Conservation (phyloP, 2,113 vertebrate genomes). For the Dicentrarchus labrax region DNA sequence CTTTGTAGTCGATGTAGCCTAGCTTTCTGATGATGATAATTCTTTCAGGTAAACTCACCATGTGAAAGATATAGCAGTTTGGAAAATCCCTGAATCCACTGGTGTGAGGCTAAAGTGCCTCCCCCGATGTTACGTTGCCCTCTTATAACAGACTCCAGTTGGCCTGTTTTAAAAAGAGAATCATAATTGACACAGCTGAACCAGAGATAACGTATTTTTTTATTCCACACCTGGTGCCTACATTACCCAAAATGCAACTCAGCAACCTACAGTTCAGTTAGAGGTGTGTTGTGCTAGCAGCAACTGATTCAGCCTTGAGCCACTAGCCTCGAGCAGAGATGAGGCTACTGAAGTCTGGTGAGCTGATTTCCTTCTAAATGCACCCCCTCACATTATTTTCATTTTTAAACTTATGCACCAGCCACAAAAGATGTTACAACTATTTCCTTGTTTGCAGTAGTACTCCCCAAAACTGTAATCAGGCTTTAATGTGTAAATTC, state of each 20-base stretch:
- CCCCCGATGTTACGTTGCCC: too few relatives aligned
- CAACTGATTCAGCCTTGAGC: too few relatives aligned
- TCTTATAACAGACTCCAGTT: too few relatives aligned
- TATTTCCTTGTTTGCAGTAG: too few relatives aligned
- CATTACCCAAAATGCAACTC: background rate
- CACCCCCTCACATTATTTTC: too few relatives aligned
- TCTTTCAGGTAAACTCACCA: background rate
- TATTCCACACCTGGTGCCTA: background rate
- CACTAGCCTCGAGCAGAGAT: background rate
- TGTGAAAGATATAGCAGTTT: background rate
- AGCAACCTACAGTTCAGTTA: too few relatives aligned
- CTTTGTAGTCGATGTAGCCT: background rate
- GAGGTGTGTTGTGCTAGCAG: too few relatives aligned
- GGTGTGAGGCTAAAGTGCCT: too few relatives aligned
- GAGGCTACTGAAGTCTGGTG: background rate
- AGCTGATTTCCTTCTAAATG: background rate
- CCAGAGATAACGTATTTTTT: background rate
- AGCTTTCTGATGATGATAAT: background rate
- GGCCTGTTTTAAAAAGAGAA: background rate
- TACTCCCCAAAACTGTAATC: background rate
- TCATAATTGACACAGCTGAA: background rate
- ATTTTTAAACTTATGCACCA: too few relatives aligned
- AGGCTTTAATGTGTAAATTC: background rate
- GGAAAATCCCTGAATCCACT: too few relatives aligned
- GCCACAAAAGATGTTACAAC: too few relatives aligned